Evolutionary conservation across 2,888 invertebrate genomes (phyloP), one percentile per base, ranked within the genome.

Genomic region (Podabrus alpinus): DNA sequence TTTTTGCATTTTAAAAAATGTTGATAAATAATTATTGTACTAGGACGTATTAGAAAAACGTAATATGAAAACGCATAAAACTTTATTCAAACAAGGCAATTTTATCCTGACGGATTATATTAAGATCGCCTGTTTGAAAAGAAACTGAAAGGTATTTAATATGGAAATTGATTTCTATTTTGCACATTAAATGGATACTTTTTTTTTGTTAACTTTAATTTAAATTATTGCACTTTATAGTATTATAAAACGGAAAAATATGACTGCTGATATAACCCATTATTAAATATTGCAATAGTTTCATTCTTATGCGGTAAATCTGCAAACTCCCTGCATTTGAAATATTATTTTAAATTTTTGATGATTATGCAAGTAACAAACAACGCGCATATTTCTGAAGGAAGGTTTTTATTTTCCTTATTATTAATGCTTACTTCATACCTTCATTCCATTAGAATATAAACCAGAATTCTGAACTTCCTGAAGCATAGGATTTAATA

Each of bases 401-500:
- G 1, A n/a, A 29, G n/a, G 9, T 13, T 29, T 29, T 29, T 29
- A 45, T n/a, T 45, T 29, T 45, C n/a, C n/a, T 1, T 45, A 45
- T 45, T 45, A 7, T 45, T 45, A n/a, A 45, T 45, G 45, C n/a
- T 4, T 45, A n/a, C 45, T 45, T 45, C 9, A 74, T 79, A 84
- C 84, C 80, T 82, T 83, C 62, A 83, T 78, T 66, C 84, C 84
- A 16, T 78, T 77, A 4, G 82, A 79, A 75, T 79, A 74, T 13
- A 80, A 70, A 16, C 76, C 66, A 11, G 83, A 82, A 70, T 81
- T 80, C 59, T 79, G 80, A 9, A 73, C 76, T 15, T 74, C 59
- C 66, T 81, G 80, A 11, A 78, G 69, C 75, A 80, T 79, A 9
- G 85, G 82, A 72, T 85, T 80, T n/a, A 86, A 74, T 1, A 84